Evolutionary conservation across 23 tunicate species (phyloP), one percentile per base, ranked within the genome.

Genomic region (Styela clava): DNA sequence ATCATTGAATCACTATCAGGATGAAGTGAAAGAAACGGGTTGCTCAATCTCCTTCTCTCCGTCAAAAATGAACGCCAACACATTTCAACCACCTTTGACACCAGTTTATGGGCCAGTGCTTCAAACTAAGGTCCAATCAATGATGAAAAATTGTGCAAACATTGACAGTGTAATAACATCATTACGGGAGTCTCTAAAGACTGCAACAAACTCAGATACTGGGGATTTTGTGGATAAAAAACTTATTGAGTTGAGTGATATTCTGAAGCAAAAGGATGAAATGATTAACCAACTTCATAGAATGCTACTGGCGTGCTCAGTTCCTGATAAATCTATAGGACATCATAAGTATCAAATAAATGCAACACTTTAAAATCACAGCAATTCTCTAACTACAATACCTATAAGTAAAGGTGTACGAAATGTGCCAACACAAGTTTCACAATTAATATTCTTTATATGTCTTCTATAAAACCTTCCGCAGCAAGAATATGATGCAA

Each of bases 211-310:
- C 0, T 67, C 71, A 16, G 56, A 44, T 44, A 25, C 71, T 0
- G 71, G 31, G 12, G 21, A 27, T 25, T 67, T 67, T 27, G 1
- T 67, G 21, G 71, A 67, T 19, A 67, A 67, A 67, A 67, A 67
- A 67, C 31, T 67, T 16, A 27, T 67, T 16, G 71, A 67, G 22
- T 28, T 67, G 30, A 29, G 31, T 28, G 31, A 67, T 23, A 67
- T 67, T 25, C n/a, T 67, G 16, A 67, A 67, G 31, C 71, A 67
- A 29, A 67, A 67, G 22, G 71, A 67, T 23, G 71, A 67, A 67
- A 27, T 67, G 30, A 67, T 67, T 16, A 67, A 67, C n/a, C 71
- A 67, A 29, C 31, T 67, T 16, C 71, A 67, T 67, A 22, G 22
- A 27, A 27, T 67, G 31, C 2, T 67, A 22, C 31, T 67, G n/a